Evolutionary conservation across 2,797 vertebrate genomes (phyloP).

Genomic region (Rhabdophis nuchalis): DNA sequence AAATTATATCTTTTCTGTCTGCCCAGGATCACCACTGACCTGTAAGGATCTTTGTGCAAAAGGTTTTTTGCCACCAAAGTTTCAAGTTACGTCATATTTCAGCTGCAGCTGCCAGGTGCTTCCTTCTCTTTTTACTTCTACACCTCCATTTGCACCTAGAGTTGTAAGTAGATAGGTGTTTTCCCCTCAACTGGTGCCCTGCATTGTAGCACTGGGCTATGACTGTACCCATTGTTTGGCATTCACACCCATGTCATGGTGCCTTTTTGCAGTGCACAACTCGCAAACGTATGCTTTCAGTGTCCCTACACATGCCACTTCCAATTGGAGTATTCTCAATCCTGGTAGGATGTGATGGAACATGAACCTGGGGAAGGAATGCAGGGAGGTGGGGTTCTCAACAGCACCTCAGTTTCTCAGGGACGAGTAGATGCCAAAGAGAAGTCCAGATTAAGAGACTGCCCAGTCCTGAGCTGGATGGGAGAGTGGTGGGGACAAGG

Average conservation of each 20-base stretch:
- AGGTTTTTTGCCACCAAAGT: neutral
- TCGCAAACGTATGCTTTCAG: neutral
- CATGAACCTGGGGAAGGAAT: no score
- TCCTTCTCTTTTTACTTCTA: neutral
- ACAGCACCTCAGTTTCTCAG: no score
- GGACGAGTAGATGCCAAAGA: no score
- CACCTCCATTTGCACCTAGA: neutral
- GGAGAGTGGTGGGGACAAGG: no score
- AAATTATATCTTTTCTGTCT: neutral
- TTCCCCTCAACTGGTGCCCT: neutral
- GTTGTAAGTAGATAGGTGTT: neutral
- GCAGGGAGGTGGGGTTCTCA: accelerated
- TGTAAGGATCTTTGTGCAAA: neutral
- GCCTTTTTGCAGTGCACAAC: neutral
- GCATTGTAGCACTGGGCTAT: neutral
- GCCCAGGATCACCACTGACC: neutral
- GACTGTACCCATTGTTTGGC: neutral
- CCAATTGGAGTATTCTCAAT: neutral
- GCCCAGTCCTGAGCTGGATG: no score
- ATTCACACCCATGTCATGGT: neutral
- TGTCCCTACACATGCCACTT: neutral
- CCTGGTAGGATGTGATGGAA: no score
- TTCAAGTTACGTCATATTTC: neutral
- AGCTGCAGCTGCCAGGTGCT: neutral
- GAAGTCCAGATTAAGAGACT: no score